A percentile compares a stretch with the other conserved stretches of the same genome.
These are phyloP conservation scores for Mola mola DNA, from an alignment of 2,113 vertebrate genomes.

Conservation along the genomic window DNA sequence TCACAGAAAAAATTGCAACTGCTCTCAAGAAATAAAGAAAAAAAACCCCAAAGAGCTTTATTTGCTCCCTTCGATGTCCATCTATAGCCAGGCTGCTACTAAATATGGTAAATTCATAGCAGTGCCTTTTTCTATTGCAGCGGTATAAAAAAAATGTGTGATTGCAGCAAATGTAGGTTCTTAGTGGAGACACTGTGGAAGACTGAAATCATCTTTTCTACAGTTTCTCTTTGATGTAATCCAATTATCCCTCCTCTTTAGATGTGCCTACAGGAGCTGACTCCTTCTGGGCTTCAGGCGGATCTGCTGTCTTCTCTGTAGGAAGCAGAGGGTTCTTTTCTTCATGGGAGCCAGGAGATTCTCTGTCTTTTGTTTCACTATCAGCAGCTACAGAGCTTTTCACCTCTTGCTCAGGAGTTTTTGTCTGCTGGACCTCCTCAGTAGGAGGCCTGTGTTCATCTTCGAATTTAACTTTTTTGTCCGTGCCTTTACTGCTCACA, in stretches of 20 bases:
- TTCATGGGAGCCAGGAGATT: slow-evolving; percentile 6
- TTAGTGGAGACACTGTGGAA: slow-evolving; percentile 57
- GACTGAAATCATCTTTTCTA: slow-evolving; percentile 45
- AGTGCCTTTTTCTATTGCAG: too few relatives aligned
- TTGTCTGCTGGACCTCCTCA: slow-evolving; percentile 28
- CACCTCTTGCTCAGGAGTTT: background rate
- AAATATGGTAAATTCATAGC: too few relatives aligned
- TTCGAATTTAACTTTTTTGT: background rate
- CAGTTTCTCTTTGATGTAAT: background rate
- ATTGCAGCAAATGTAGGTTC: slow-evolving; percentile 32
- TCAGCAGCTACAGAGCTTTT: background rate
- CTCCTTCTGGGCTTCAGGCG: slow-evolving; percentile 31
- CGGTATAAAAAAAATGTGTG: too few relatives aligned
- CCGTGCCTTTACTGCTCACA: background rate
- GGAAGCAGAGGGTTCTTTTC: slow-evolving; percentile 31
- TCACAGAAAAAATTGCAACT: slow-evolving; percentile 31
- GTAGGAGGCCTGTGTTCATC: background rate
- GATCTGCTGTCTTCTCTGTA: slow-evolving; percentile 23
- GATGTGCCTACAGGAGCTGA: slow-evolving; percentile 1
- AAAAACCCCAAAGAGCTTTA: background rate
- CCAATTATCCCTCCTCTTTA: slow-evolving; percentile 42
- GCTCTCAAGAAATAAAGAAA: background rate
- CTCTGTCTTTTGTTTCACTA: slow-evolving; percentile 19
- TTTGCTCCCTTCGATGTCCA: slow-evolving; percentile 16
- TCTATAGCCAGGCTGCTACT: slow-evolving; percentile 15